Evolutionary conservation across 2,888 invertebrate species (phyloP), one percentile per base, ranked within the genome.

Genomic region (Amblyjoppa proteus): DNA sequence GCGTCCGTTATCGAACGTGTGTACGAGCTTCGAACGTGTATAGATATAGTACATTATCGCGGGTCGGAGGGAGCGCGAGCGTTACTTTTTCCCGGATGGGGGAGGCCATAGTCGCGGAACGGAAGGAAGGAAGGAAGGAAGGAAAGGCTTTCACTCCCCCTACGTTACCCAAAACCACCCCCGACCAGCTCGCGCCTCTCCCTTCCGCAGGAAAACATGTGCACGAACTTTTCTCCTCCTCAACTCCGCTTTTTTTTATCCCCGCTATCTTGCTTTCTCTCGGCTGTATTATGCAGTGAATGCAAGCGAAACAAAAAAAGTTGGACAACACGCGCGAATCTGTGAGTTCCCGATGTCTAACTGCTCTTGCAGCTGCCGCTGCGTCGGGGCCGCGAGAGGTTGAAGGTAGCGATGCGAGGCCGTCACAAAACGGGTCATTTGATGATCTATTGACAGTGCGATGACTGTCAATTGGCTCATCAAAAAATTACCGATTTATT

Each of bases 51-150:
- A 76, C 20, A 76, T 64, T 51, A 25, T 70, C 13, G 61, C n/a
- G 31, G 28, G 31, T 31, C 28, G 31, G 31, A 5, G 28, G 61
- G 61, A 31, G 49, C 31, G 38, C 38, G 34, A 64, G 66, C 76
- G 49, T 66, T 66, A 49, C 84, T 88, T 87, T 86, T 70, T 68
- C 85, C 64, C 73, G 74, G 71, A 78, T 78, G 34, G 58, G 58
- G 69, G 77, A 64, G 77, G 74, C 73, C 77, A 74, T 66, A 61
- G 68, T 61, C 68, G 61, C 34, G 11, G 5, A 53, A 51, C 58
- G 76, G 77, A 81, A 84, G 84, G 84, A 81, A 84, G 84, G 69
- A 81, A 81, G 80, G 80, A 81, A 84, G 81, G 84, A 84, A 81
- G 81, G 84, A 84, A 81, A 81, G 78, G 81, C 64, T 81, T 81